phyloP scores from a whole-genome alignment of 2,113 vertebrate species.

The Chloebia gouldiae region DNA sequence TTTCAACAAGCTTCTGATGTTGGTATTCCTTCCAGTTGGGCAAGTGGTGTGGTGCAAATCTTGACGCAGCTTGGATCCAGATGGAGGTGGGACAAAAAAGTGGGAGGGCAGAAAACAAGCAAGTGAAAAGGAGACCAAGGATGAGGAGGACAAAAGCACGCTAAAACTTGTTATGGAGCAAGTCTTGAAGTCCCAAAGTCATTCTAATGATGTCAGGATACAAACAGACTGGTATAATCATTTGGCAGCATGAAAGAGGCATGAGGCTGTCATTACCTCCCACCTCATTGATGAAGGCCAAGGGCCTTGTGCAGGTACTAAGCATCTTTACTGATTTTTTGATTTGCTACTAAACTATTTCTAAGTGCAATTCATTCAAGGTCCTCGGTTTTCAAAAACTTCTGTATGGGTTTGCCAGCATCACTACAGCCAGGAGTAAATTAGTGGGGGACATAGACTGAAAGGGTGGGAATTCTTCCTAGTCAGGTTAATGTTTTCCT shows the following conservation, averaged over 20 bases:
- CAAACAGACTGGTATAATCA: background rate
- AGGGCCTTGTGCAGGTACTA: background rate
- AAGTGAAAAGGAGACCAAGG: background rate
- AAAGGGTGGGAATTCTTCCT: background rate
- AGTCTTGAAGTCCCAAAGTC: background rate
- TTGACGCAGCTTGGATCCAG: background rate
- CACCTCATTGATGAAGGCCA: background rate
- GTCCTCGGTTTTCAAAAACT: background rate
- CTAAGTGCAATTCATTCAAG: background rate
- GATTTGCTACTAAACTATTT: background rate
- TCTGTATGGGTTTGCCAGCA: background rate
- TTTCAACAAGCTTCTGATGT: background rate
- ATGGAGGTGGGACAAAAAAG: background rate
- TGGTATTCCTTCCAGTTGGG: background rate
- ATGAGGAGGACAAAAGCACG: background rate
- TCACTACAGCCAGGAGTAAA: background rate
- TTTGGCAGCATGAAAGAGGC: accelerated
- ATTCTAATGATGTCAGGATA: background rate
- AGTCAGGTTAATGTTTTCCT: background rate
- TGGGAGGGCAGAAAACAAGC: background rate
- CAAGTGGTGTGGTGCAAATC: background rate
- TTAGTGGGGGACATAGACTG: background rate
- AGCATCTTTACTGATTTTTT: background rate
- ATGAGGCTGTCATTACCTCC: background rate
- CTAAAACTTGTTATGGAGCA: background rate